Evolutionary conservation across 2,888 invertebrate genomes (phyloP).

Genomic region (Lepetodrilus schrolli): DNA sequence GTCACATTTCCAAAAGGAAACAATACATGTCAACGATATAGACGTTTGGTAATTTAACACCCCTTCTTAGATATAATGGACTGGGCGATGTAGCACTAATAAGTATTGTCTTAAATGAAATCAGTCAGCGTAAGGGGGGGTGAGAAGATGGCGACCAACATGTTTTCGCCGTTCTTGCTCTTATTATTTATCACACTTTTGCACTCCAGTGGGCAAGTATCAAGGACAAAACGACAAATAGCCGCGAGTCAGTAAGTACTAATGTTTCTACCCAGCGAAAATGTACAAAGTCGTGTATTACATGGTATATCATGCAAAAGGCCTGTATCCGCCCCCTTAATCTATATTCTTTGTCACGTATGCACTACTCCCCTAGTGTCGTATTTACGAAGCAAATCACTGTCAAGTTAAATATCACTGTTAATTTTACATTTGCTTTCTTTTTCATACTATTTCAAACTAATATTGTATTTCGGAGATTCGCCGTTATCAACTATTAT

Average conservation of each 20-base stretch:
- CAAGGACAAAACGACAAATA: conserved; percentile 57
- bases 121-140: not conserved
- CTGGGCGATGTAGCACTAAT: conserved; percentile 3
- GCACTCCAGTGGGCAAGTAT: conserved; percentile 43
- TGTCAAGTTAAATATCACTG: not conserved
- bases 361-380: not conserved
- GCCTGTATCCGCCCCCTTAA: not conserved
- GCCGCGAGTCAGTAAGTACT: conserved; percentile 58
- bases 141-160: not conserved
- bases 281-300: not conserved
- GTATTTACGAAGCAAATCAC: not conserved
- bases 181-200: not conserved
- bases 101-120: conserved; percentile 14
- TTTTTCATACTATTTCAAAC: too few relatives aligned
- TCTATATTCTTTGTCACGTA: conserved; percentile 1
- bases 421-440: not conserved
- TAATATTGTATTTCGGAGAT: too few relatives aligned
- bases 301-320: not conserved
- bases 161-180: not conserved
- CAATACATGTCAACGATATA: not conserved
- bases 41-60: conserved; percentile 17
- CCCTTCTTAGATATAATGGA: conserved; percentile 14
- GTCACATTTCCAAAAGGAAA: conserved; percentile 5
- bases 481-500: too few relatives aligned
- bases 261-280: conserved; percentile 1